phyloP scores from a whole-genome alignment of 1,140 invertebrate genomes.

The Gonioctena quinquepunctata region DNA sequence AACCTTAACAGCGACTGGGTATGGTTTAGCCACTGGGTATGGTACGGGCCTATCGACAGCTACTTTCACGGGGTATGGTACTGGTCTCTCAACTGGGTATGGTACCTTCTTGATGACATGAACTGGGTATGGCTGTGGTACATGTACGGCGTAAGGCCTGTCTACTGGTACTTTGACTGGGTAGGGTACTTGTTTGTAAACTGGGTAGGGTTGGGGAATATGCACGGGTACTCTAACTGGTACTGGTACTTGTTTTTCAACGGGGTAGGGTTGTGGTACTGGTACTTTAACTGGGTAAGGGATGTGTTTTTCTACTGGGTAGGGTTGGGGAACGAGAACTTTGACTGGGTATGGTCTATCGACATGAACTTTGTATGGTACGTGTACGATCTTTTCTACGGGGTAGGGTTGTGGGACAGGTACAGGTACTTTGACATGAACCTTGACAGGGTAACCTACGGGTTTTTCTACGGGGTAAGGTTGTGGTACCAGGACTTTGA shows the following conservation, averaged over 20 bases:
- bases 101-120: slow-evolving; percentile 50
- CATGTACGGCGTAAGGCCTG: slow-evolving; percentile 65
- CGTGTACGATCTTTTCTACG: slow-evolving; percentile 66
- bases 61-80: slow-evolving; percentile 57
- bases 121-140: slow-evolving; percentile 58
- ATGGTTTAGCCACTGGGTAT: slow-evolving; percentile 28
- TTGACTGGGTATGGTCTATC: slow-evolving; percentile 41
- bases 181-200: slow-evolving; percentile 52
- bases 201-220: slow-evolving; percentile 35
- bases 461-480: slow-evolving; percentile 64
- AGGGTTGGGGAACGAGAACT: slow-evolving; percentile 68
- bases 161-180: slow-evolving; percentile 59
- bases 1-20: slow-evolving; percentile 58
- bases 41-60: slow-evolving; percentile 30
- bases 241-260: slow-evolving; percentile 33
- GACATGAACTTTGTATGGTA: slow-evolving; percentile 60
- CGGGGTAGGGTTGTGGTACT: slow-evolving; percentile 34
- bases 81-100: slow-evolving; percentile 68
- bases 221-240: slow-evolving; percentile 30
- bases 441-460: slow-evolving; percentile 61
- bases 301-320: slow-evolving; percentile 51
- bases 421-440: slow-evolving; percentile 65
- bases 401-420: slow-evolving; percentile 62
- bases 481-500: slow-evolving; percentile 60
- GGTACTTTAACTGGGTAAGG: slow-evolving; percentile 32